Percentiles rank a stretch among this genome's conserved stretches.
phyloP scores from a whole-genome alignment of 2,113 vertebrate species.

The Tringa solitaria region DNA sequence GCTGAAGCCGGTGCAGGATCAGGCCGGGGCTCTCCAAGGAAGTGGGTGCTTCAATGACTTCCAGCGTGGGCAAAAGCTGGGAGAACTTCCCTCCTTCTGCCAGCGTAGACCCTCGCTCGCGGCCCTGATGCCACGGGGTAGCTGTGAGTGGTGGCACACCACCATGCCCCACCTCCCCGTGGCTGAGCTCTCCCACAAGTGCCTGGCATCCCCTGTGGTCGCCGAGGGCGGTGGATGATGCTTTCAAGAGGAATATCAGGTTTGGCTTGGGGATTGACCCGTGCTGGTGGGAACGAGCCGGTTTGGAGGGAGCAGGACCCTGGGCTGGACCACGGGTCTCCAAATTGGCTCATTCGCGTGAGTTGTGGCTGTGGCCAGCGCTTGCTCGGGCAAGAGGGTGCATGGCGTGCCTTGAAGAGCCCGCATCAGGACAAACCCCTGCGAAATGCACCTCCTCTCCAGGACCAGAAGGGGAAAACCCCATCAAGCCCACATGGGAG shows the following conservation, averaged over 20 bases:
- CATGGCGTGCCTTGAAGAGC: not conserved
- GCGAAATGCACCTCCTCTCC: not conserved
- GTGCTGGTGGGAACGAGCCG: not conserved
- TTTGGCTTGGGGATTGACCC: not conserved
- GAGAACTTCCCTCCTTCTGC: not conserved
- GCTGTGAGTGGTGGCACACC: not conserved
- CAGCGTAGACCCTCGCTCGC: fast-evolving
- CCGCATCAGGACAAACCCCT: not conserved
- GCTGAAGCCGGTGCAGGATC: not conserved
- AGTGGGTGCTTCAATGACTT: not conserved
- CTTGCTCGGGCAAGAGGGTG: not conserved
- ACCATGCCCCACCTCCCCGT: not conserved
- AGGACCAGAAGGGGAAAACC: not conserved
- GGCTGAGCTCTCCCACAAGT: not conserved
- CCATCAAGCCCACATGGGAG: not conserved
- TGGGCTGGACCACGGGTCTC: not conserved
- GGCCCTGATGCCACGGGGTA: not conserved
- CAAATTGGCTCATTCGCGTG: not conserved
- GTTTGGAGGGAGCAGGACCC: not conserved
- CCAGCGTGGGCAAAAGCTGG: not conserved
- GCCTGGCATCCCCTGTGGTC: no score
- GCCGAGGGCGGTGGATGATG: no score
- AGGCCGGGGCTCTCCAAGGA: not conserved
- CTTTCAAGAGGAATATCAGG: not conserved
- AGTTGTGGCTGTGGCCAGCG: not conserved